Evolutionary conservation across 2,113 vertebrate genomes (phyloP).

Genomic region (Tamias sibiricus): DNA sequence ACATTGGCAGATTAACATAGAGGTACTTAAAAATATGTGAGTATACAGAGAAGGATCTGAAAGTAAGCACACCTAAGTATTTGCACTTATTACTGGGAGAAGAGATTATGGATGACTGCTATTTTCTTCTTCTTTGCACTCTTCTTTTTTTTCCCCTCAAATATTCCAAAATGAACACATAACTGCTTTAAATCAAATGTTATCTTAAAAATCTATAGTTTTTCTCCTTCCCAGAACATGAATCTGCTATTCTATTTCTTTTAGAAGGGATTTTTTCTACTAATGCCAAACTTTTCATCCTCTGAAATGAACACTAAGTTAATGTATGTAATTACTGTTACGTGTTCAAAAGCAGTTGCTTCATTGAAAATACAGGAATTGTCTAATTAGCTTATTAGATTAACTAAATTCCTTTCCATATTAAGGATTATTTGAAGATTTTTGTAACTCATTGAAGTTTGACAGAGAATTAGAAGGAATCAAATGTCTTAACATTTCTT

Average conservation of each 20-base stretch:
- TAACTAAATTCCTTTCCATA: background rate
- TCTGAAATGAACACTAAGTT: background rate
- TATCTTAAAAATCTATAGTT: background rate
- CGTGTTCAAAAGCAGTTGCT: background rate
- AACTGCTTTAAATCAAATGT: background rate
- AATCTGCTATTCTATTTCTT: background rate
- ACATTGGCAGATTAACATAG: no score
- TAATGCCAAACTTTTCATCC: background rate
- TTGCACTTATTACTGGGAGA: background rate
- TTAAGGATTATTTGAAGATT: background rate
- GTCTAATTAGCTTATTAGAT: background rate
- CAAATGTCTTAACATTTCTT: background rate
- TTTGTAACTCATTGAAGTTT: background rate
- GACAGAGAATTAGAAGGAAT: background rate
- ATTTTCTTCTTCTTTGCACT: background rate
- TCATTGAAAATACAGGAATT: slow-evolving; percentile 4
- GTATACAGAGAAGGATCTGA: background rate
- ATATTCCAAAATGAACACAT: background rate
- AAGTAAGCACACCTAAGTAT: background rate
- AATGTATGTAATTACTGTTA: background rate
- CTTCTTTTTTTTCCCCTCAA: background rate
- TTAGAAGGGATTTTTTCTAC: background rate
- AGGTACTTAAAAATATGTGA: background rate
- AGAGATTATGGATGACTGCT: rapidly evolving
- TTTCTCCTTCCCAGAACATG: background rate